Evolutionary conservation across 2,113 vertebrate species (phyloP).

Genomic region (Dromas ardeola): DNA sequence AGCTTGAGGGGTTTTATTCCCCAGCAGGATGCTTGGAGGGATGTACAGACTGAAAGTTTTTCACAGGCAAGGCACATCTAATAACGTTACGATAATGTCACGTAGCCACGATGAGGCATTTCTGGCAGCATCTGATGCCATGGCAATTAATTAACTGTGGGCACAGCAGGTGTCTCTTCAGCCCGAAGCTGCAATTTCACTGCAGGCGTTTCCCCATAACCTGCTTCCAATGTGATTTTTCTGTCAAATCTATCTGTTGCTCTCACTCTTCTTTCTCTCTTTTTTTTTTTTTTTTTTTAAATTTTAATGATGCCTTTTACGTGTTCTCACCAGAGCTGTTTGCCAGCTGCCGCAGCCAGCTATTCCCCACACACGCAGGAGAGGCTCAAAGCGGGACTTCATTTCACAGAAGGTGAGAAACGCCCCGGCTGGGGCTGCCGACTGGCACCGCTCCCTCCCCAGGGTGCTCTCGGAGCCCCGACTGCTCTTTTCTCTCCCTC

Average conservation of each 20-base stretch:
- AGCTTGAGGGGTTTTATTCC: not conserved
- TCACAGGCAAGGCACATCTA: not conserved
- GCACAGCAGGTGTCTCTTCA: slow-evolving; percentile 21
- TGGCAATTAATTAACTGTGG: not conserved
- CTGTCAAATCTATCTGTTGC: slow-evolving; percentile 36
- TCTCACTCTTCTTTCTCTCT: not conserved
- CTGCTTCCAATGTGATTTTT: not conserved
- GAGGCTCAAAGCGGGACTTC: not conserved
- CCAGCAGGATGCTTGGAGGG: not conserved
- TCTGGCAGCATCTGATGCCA: not conserved
- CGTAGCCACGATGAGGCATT: not conserved
- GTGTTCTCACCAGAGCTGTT: slow-evolving; percentile 13
- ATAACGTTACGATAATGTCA: rapidly evolving
- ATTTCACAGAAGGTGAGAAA: not conserved
- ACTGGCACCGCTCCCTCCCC: not conserved
- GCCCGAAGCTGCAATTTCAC: not conserved
- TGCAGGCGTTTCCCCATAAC: not conserved
- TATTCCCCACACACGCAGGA: not conserved
- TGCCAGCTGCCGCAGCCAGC: slow-evolving; percentile 19
- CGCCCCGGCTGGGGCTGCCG: not conserved
- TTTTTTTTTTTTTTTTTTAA: not conserved
- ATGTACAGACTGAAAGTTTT: not conserved
- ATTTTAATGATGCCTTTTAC: not conserved
- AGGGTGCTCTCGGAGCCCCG: rapidly evolving
- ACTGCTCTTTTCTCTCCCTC: not conserved